phyloP scores from a whole-genome alignment of 2,797 vertebrate species.

The Enteromius thamalakanensis region DNA sequence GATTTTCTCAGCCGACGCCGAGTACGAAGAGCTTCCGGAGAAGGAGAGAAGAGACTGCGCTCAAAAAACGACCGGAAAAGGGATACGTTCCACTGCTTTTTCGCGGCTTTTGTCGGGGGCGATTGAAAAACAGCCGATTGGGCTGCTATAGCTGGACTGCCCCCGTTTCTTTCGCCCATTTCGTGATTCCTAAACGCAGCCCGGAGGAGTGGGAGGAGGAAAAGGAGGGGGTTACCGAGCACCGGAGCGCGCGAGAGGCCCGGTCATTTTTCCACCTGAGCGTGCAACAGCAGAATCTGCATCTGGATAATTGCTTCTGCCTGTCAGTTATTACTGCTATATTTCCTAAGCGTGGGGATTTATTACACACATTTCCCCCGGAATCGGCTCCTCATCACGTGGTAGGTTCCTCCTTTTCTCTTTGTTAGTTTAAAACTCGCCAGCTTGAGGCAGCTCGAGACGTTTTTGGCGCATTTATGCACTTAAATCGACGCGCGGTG shows the following conservation, averaged over 20 bases:
- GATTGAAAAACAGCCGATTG: constrained; percentile 48
- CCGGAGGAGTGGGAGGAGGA: constrained; percentile 50
- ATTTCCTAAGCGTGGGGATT: constrained; percentile 77
- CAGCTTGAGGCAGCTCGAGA: constrained; percentile 43
- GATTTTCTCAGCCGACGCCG: constrained; percentile 20
- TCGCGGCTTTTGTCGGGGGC: constrained; percentile 45
- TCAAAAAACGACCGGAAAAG: constrained; percentile 15
- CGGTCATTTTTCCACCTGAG: constrained; percentile 53
- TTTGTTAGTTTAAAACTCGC: constrained; percentile 75
- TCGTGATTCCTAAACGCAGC: constrained; percentile 63
- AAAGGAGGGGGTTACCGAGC: constrained; percentile 48
- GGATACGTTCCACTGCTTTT: constrained; percentile 35
- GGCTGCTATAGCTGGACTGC: constrained; percentile 43
- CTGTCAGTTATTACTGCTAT: constrained; percentile 49
- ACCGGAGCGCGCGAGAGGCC: constrained; percentile 57
- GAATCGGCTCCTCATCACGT: constrained; percentile 82
- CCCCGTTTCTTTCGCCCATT: constrained; percentile 70
- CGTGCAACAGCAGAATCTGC: constrained; percentile 31
- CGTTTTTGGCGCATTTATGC: constrained; percentile 27
- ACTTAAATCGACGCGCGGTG: constrained; percentile 29
- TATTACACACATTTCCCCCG: constrained; percentile 76
- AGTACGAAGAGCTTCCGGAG: constrained; percentile 3
- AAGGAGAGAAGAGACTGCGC: constrained; percentile 17
- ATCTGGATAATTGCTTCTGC: constrained; percentile 40
- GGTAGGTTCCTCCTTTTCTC: constrained; percentile 81